These are phyloP conservation scores for Apostichopus parvimensis DNA, from an alignment of 35 echinoderm and acorn worm species.

Conservation along the genomic window DNA sequence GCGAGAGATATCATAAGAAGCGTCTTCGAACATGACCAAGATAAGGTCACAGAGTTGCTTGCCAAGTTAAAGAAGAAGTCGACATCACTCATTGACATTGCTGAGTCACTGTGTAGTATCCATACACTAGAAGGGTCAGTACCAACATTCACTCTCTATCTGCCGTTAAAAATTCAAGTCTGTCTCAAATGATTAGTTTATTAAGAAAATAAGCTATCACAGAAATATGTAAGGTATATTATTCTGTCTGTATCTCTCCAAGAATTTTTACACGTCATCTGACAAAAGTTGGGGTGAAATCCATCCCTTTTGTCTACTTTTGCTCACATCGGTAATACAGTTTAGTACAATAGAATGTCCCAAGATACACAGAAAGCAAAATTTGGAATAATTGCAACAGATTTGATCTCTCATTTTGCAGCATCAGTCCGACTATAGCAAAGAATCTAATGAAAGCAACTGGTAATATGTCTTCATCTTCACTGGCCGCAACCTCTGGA, in stretches of 20 bases:
- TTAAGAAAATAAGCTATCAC: no score
- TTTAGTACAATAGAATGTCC: no score
- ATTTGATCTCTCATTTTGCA: neutral
- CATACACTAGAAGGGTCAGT: constrained; percentile 5
- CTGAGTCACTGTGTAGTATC: neutral
- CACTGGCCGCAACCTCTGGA: neutral
- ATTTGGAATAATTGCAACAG: no score
- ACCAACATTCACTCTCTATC: neutral
- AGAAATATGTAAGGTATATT: no score
- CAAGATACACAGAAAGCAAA: no score
- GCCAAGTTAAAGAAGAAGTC: constrained; percentile 16
- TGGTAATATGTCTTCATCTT: neutral
- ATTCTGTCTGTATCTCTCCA: no score
- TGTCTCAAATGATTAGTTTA: no score
- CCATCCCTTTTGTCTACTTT: no score
- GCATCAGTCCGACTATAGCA: neutral
- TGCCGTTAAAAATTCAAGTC: no score
- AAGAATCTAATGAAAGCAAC: neutral
- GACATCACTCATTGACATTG: neutral
- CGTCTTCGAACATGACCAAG: constrained; percentile 29
- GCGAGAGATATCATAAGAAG: constrained; percentile 26
- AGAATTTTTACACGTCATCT: no score
- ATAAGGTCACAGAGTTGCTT: neutral
- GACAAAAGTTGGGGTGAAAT: no score
- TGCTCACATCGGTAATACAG: no score